Base-by-base conservation (phyloP, 2,888 invertebrate genomes). In the Slavum lentiscoides region DNA sequence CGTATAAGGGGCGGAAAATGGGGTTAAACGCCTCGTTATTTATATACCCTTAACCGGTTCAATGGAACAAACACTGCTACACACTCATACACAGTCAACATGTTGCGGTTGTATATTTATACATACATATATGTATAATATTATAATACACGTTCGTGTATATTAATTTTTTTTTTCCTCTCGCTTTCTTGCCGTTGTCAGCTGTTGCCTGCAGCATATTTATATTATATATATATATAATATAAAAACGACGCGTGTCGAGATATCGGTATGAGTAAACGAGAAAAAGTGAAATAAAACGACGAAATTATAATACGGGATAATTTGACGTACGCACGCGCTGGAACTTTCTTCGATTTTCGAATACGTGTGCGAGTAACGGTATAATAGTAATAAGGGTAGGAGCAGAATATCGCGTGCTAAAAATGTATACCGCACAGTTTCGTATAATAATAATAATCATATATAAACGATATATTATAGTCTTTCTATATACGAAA, bases 21-120 rank as follows among this genome's bases (percentile, higher is more conserved):
- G 77, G 77, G 77, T 80, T 80, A 80, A 80, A 80, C 70, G 70
- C 70, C 77, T 80, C 70, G 77, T 80, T 80, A 80, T 80, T 58
- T 80, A 70, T 80, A 77, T 62, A 69, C 69, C 37, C 49, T n/a
- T 21, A 80, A 80, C 77, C 70, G 77, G 77, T 80, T 80, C 77
- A 70, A 80, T 80, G 70, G 70, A 80, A 80, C 77, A 62, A 70
- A 62, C 70, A 19, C 68, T 15, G 9, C 8, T 9, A 13, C 8
- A 49, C 49, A 49, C 49, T 43, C 49, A 17, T 13, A 30, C 59
- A 39, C 59, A 73, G 21, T 58, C 75, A 58, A 67, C 23, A 76
- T 59, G 75, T 68, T 75, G 30, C 30, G 68, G 58, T 68, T n/a
- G n/a, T 76, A 68, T 76, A 61, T 73, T 58, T 30, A 30, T 30